phyloP scores from a whole-genome alignment of 2,888 invertebrate species.

The Galeruca laticollis region DNA sequence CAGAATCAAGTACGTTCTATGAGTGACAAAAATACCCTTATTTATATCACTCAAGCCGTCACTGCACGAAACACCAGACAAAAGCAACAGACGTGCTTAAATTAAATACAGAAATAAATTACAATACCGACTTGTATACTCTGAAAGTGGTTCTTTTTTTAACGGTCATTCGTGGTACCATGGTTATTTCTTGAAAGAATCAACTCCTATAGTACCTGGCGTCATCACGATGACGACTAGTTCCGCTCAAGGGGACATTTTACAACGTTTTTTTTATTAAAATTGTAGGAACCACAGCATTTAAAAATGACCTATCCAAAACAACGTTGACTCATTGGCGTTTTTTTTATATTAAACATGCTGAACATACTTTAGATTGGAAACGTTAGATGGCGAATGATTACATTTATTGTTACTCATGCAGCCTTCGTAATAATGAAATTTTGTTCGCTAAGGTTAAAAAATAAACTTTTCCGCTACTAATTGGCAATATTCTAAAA shows the following conservation, averaged over 20 bases:
- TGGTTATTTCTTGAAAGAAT: constrained; percentile 4
- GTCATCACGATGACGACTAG: neutral
- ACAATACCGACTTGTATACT: neutral
- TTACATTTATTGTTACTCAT: no score
- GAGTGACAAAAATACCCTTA: neutral
- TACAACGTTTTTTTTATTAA: neutral
- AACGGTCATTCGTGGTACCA: constrained; percentile 5
- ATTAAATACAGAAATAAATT: constrained; percentile 10
- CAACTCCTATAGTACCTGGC: neutral
- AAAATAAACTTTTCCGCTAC: no score
- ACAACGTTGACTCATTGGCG: neutral
- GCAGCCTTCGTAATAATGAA: no score
- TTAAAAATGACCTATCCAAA: neutral
- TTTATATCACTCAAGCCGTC: neutral
- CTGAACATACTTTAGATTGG: no score
- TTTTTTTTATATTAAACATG: no score
- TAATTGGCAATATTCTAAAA: neutral
- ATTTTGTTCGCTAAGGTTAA: no score
- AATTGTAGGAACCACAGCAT: neutral
- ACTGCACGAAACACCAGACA: neutral
- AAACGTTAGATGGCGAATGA: no score
- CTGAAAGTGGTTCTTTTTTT: neutral
- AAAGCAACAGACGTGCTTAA: constrained; percentile 2
- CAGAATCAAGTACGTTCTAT: no score
- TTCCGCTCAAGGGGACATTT: neutral